These are phyloP conservation scores for Torymus aiolomorphi DNA, from an alignment of 2,888 invertebrate species.

Conservation along the genomic window DNA sequence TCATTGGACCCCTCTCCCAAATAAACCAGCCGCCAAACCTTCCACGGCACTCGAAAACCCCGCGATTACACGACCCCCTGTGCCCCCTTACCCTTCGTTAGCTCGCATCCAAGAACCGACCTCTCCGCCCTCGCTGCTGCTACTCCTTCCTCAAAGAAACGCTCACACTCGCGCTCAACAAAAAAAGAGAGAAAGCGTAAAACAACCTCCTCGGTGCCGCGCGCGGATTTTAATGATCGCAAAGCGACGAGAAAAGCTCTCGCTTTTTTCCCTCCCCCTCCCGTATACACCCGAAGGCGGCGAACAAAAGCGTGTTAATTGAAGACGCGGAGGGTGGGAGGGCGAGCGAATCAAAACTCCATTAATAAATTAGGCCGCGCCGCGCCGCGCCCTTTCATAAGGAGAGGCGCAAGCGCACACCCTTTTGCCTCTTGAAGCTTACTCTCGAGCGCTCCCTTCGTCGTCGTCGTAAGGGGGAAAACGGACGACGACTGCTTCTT, in stretches of 20 bases:
- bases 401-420: constrained; percentile 18
- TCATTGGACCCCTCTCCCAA: too few species aligned
- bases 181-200: constrained; percentile 4
- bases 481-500: constrained; percentile 16
- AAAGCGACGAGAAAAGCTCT: constrained; percentile 44
- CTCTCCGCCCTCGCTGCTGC: too few species aligned
- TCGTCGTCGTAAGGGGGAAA: constrained; percentile 19
- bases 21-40: neutral
- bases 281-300: neutral
- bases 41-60: neutral
- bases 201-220: neutral
- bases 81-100: constrained; percentile 21
- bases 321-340: constrained; percentile 57
- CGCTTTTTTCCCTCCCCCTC: constrained; percentile 1
- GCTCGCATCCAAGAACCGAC: constrained; percentile 22
- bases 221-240: constrained; percentile 52
- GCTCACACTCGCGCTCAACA: neutral
- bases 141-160: too few species aligned
- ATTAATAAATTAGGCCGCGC: constrained; percentile 67
- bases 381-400: constrained; percentile 55
- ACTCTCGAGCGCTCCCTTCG: too few species aligned
- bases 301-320: constrained; percentile 63
- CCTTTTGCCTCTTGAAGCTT: too few species aligned
- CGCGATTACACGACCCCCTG: constrained; percentile 19
- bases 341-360: constrained; percentile 62